Conservation (phyloP, 2,797 vertebrate species). For the Gymnothorax reevesii region DNA sequence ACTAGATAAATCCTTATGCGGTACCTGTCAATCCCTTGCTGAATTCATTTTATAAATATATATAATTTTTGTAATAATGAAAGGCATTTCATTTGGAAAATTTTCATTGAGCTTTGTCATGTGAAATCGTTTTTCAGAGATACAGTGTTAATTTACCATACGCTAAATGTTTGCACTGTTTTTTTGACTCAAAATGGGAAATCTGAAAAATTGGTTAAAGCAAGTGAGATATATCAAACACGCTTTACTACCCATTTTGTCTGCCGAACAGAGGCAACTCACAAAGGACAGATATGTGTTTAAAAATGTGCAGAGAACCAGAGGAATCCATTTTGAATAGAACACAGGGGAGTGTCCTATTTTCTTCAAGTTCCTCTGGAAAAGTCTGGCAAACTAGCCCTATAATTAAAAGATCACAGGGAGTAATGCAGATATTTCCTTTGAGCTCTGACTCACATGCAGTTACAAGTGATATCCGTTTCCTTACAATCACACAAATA, state of each 20-base stretch:
- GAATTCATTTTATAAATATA: not conserved
- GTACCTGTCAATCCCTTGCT: not conserved
- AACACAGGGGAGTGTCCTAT: slow-evolving; percentile 43
- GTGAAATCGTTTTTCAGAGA: not conserved
- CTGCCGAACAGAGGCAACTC: not conserved
- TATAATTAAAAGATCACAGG: slow-evolving; percentile 45
- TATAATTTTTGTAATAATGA: not conserved
- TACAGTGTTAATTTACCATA: not conserved
- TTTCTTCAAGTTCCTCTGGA: slow-evolving; percentile 42
- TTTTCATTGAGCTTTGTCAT: not conserved
- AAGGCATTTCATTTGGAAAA: not conserved
- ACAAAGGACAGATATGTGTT: slow-evolving; percentile 2
- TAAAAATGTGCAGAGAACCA: slow-evolving; percentile 43
- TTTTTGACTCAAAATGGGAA: not conserved
- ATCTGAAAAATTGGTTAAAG: not conserved
- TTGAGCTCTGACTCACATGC: slow-evolving; percentile 32
- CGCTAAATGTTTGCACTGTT: not conserved
- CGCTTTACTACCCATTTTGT: not conserved
- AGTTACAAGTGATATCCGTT: slow-evolving; percentile 16
- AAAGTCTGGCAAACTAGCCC: slow-evolving; percentile 38
- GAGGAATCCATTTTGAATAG: slow-evolving; percentile 42
- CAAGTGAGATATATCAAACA: not conserved
- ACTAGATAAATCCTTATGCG: not conserved
- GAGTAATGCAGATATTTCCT: slow-evolving; percentile 32
- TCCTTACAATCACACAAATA: slow-evolving; percentile 22